Evolutionary conservation across 2,888 invertebrate genomes (phyloP).

Genomic region (Apoda limacodes): DNA sequence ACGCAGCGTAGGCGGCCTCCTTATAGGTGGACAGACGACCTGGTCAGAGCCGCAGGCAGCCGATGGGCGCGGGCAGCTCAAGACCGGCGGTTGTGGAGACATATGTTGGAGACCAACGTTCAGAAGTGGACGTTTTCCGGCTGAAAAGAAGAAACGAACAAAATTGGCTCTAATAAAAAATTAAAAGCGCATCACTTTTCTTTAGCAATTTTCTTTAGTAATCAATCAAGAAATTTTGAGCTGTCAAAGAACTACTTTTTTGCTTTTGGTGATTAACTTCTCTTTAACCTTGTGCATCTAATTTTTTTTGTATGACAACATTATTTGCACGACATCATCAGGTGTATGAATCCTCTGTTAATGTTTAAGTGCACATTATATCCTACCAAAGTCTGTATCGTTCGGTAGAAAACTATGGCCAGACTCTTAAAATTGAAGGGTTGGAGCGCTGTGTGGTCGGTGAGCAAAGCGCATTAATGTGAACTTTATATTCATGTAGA

Average conservation of each 20-base stretch:
- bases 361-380: conserved; percentile 14
- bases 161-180: too few species aligned
- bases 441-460: conserved; percentile 17
- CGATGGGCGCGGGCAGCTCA: too few species aligned
- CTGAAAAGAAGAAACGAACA: too few species aligned
- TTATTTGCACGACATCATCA: conserved; percentile 13
- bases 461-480: conserved; percentile 18
- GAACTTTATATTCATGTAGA: too few species aligned
- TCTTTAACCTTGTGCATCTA: conserved; percentile 14
- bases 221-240: conserved; percentile 10
- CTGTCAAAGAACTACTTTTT: conserved; percentile 9
- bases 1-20: too few species aligned
- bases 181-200: conserved; percentile 4
- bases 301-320: conserved; percentile 14
- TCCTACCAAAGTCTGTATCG: conserved; percentile 12
- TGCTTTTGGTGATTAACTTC: conserved; percentile 11
- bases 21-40: too few species aligned
- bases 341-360: conserved; percentile 14
- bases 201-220: conserved; percentile 8
- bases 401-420: conserved; percentile 13
- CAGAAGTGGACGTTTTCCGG: too few species aligned
- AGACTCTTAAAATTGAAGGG: conserved; percentile 12
- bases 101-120: too few species aligned
- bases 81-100: too few species aligned
- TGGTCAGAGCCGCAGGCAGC: too few species aligned